Evolutionary conservation across 2,113 vertebrate species (phyloP), one percentile per base, ranked within the genome.

Genomic region (Mesitornis unicolor): DNA sequence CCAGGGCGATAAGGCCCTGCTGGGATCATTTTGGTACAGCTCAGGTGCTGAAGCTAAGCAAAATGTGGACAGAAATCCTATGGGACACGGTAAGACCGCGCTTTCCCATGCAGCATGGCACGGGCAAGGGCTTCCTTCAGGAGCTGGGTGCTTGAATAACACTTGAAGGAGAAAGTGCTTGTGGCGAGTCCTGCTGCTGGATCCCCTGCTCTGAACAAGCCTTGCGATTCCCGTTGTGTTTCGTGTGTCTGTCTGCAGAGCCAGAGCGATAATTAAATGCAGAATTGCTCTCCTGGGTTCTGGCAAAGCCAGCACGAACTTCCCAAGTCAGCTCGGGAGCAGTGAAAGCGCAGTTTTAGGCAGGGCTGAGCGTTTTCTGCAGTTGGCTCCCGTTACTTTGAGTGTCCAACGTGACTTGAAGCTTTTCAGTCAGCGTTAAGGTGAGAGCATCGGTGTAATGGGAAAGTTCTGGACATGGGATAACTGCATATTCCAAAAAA

Each of bases 351-450:
- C 85, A 57, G 48, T 84, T 94, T 91, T 90, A 78, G 82, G 65
- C 76, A 84, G 90, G 54, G 56, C 69, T 56, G 36, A 2, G 21
- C 87, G 91, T 95, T 24, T 93, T 80, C 83, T 93, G 69, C 35
- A n/a, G 96, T 95, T 92, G 93, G 45, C 80, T 96, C 43, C 63
- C 77, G 71, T 48, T 95, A 11, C 61, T 89, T 78, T 91, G 75
- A 78, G 93, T 81, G 64, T 88, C 85, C 86, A 91, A 90, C 70
- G 68, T 89, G 36, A 42, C 82, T 77, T 86, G 50, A 67, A 94
- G 78, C 65, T 86, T 93, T 91, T 87, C 68, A 60, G 81, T 95
- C 67, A 89, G 43, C 84, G 28, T 83, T 91, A 65, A 70, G 76
- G 69, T 47, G 78, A 84, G 56, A 85, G 48, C 47, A 80, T 93